These are phyloP conservation scores for Valencia hispanica DNA, from an alignment of 2,797 vertebrate genomes.

Conservation along the genomic window DNA sequence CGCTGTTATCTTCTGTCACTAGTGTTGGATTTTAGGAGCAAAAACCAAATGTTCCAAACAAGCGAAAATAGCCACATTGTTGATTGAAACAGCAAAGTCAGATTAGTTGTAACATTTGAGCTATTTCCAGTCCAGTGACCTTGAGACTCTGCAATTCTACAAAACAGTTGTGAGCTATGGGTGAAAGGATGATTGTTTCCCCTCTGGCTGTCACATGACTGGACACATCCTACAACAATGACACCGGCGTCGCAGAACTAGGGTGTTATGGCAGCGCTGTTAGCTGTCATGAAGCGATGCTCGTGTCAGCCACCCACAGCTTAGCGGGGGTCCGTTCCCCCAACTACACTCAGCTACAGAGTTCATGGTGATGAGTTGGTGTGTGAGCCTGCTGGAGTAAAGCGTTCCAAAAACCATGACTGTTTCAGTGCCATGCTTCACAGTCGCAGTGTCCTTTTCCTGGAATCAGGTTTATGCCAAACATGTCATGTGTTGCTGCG, in stretches of 20 bases:
- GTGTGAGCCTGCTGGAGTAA: neutral
- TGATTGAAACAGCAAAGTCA: slow-evolving; percentile 47
- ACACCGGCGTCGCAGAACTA: neutral
- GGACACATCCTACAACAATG: neutral
- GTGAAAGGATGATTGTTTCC: neutral
- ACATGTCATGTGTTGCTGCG: neutral
- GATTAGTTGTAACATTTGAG: slow-evolving; percentile 44
- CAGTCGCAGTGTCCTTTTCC: neutral
- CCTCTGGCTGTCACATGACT: neutral
- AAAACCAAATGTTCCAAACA: neutral
- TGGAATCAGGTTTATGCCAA: neutral
- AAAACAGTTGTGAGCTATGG: neutral
- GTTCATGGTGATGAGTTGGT: neutral
- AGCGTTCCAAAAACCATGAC: neutral
- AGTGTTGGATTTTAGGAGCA: neutral
- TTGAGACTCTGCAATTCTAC: neutral
- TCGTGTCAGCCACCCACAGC: neutral
- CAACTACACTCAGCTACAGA: neutral
- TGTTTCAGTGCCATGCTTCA: neutral
- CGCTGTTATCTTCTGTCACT: neutral
- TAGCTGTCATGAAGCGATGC: neutral
- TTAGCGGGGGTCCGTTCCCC: neutral
- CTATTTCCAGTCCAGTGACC: slow-evolving; percentile 32
- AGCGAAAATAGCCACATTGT: neutral
- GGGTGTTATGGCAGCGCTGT: neutral